These are phyloP conservation scores for Strix occidentalis DNA, from an alignment of 2,797 vertebrate species.

Conservation along the genomic window DNA sequence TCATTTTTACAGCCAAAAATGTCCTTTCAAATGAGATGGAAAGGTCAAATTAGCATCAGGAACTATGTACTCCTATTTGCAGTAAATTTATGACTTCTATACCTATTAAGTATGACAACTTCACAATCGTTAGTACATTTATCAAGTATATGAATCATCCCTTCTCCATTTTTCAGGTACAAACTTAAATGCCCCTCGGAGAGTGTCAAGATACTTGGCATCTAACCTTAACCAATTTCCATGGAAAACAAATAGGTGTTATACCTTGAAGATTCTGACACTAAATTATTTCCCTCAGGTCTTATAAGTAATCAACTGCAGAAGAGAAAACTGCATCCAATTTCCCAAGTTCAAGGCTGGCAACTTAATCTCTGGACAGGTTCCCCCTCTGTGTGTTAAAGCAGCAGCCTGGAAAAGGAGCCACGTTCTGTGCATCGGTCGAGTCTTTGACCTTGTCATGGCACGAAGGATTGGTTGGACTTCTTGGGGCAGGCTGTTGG, in stretches of 20 bases:
- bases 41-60: conserved; percentile 26
- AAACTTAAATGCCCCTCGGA: background rate
- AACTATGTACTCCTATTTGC: background rate
- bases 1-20: background rate
- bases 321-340: background rate
- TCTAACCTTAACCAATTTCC: conserved; percentile 8
- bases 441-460: background rate
- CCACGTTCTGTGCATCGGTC: rapidly evolving
- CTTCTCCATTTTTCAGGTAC: background rate
- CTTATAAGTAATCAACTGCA: background rate
- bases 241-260: background rate
- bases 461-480: rapidly evolving
- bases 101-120: background rate
- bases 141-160: background rate
- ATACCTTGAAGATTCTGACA: background rate
- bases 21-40: background rate
- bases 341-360: background rate
- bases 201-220: background rate
- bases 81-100: background rate
- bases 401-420: background rate
- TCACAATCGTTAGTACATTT: conserved; percentile 1
- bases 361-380: background rate
- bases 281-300: background rate
- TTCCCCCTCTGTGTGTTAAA: background rate
- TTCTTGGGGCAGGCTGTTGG: background rate